Percentiles rank a stretch among this genome's conserved stretches.
Evolutionary conservation across 2,888 invertebrate genomes (phyloP).

Genomic region (Mycalesis mineus): DNA sequence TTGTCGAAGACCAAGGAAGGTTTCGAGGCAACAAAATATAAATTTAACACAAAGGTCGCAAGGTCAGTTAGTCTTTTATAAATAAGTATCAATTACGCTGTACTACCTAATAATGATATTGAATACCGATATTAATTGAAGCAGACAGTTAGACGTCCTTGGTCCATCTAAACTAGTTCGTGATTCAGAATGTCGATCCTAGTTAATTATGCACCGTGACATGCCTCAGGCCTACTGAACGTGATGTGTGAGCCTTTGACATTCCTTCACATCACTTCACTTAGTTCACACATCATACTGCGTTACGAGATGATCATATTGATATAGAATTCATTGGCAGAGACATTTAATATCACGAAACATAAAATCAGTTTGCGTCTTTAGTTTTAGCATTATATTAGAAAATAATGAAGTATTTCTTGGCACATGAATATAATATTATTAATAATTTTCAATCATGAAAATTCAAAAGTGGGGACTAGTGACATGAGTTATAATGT

Average conservation of each 20-base stretch:
- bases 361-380: no score
- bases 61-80: no score
- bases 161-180: conserved; percentile 11
- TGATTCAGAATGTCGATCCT: conserved; percentile 19
- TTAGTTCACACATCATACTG: background rate
- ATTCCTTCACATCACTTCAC: conserved; percentile 18
- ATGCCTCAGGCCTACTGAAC: conserved; percentile 12
- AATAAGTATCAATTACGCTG: background rate
- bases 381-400: no score
- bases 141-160: conserved; percentile 6
- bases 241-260: conserved; percentile 18
- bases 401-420: no score
- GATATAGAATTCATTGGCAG: background rate
- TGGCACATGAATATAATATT: no score
- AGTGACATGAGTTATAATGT: no score
- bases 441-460: no score
- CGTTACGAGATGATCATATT: background rate
- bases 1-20: no score
- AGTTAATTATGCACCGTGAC: conserved; percentile 20
- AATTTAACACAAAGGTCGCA: no score
- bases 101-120: background rate
- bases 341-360: background rate
- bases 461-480: no score
- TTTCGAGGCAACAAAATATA: no score
- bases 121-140: background rate